These are phyloP conservation scores for Lepidocyrtoides sp. DNA, from an alignment of 2,888 invertebrate genomes.

Conservation along the genomic window DNA sequence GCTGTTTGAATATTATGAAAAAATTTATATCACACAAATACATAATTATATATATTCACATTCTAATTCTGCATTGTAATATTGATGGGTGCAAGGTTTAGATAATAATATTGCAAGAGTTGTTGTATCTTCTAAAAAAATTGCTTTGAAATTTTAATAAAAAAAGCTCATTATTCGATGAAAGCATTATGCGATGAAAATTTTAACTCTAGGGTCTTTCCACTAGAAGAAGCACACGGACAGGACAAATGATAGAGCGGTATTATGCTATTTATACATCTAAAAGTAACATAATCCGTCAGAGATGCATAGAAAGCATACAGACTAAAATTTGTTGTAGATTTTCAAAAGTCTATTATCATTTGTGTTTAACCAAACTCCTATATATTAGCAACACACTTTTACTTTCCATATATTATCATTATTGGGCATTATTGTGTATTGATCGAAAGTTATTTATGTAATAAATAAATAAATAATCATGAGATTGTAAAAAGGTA, in stretches of 20 bases:
- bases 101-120: neutral
- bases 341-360: neutral
- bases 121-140: neutral
- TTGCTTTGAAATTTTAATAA: neutral
- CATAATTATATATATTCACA: neutral
- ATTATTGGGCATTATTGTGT: constrained; percentile 57
- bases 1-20: neutral
- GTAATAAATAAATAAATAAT: constrained; percentile 67
- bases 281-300: no score
- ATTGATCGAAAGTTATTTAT: constrained; percentile 65
- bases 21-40: constrained; percentile 12
- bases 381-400: constrained; percentile 4
- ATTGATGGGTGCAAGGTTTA: neutral
- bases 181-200: neutral
- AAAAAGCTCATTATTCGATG: neutral
- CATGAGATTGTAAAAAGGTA: constrained; percentile 53
- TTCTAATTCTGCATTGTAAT: neutral
- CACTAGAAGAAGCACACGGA: neutral
- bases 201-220: neutral
- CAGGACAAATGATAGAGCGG: neutral
- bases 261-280: no score
- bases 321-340: no score
- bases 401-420: constrained; percentile 60
- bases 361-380: neutral
- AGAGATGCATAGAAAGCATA: no score